Percentiles rank a stretch among this genome's conserved stretches.
These are phyloP conservation scores for Drosophila stalkeri DNA, from an alignment of 2,888 invertebrate species.

Conservation along the genomic window DNA sequence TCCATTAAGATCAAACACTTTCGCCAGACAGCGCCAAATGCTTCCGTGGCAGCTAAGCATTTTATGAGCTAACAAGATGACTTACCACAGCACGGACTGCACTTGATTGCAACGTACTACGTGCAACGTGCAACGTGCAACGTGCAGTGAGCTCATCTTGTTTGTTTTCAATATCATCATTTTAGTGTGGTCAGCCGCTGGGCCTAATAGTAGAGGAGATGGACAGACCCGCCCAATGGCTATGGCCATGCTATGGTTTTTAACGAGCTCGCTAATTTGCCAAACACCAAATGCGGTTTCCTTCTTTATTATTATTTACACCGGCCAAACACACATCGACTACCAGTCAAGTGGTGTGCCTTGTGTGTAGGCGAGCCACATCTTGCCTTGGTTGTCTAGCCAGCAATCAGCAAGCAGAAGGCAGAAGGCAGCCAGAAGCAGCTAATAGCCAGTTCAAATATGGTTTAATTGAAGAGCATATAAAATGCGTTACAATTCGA, in stretches of 20 bases:
- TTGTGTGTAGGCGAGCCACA: conserved; percentile 47
- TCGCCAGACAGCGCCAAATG: conserved; percentile 59
- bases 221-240: conserved; percentile 27
- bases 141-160: conserved; percentile 46
- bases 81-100: conserved; percentile 38
- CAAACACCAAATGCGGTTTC: conserved; percentile 64
- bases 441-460: conserved; percentile 72
- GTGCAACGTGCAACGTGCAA: background rate
- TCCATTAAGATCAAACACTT: conserved; percentile 74
- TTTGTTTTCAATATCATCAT: conserved; percentile 78
- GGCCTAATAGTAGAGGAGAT: conserved; percentile 17
- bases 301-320: conserved; percentile 60
- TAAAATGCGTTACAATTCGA: conserved; percentile 43
- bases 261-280: conserved; percentile 78
- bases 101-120: conserved; percentile 36
- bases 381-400: conserved; percentile 42
- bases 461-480: conserved; percentile 59
- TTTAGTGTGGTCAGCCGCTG: conserved; percentile 48
- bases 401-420: conserved; percentile 9
- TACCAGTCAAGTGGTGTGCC: conserved; percentile 21
- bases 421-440: too few species aligned
- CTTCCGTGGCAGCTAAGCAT: conserved; percentile 64
- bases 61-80: conserved; percentile 56
- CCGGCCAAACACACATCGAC: conserved; percentile 47
- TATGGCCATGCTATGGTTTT: conserved; percentile 59